Percentiles rank a stretch among this genome's conserved stretches.
phyloP scores from a whole-genome alignment of 2,797 vertebrate genomes.

The Ispidina lecontei region DNA sequence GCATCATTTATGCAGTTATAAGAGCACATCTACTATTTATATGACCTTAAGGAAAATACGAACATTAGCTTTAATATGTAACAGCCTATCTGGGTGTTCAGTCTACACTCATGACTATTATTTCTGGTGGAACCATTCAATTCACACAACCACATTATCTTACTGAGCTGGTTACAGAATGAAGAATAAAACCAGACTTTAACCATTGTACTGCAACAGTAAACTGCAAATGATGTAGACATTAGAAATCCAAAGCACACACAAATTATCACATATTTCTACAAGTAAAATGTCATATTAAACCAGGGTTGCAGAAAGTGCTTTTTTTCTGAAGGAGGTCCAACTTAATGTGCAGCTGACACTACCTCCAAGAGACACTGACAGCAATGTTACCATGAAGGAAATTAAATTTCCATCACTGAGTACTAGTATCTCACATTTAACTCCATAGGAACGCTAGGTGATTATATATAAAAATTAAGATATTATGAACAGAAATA shows the following conservation, averaged over 20 bases:
- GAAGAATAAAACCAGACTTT: not conserved
- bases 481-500: not conserved
- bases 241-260: not conserved
- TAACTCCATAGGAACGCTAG: not conserved
- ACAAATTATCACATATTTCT: not conserved
- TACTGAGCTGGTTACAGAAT: not conserved
- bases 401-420: not conserved
- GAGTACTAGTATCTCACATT: not conserved
- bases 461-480: not conserved
- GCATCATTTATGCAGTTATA: not conserved
- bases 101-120: not conserved
- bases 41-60: not conserved
- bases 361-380: not conserved
- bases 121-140: not conserved
- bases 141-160: not conserved
- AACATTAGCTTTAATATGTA: not conserved
- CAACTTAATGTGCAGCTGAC: not conserved
- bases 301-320: not conserved
- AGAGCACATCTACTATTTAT: not conserved
- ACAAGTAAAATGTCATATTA: not conserved
- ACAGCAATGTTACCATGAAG: not conserved
- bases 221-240: not conserved
- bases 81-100: not conserved
- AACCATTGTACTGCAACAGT: not conserved
- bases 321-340: not conserved